A percentile compares a stretch with the other conserved stretches of the same genome.
These are phyloP conservation scores for Leptogaster cylindrica DNA, from an alignment of 2,888 invertebrate species.

Conservation along the genomic window DNA sequence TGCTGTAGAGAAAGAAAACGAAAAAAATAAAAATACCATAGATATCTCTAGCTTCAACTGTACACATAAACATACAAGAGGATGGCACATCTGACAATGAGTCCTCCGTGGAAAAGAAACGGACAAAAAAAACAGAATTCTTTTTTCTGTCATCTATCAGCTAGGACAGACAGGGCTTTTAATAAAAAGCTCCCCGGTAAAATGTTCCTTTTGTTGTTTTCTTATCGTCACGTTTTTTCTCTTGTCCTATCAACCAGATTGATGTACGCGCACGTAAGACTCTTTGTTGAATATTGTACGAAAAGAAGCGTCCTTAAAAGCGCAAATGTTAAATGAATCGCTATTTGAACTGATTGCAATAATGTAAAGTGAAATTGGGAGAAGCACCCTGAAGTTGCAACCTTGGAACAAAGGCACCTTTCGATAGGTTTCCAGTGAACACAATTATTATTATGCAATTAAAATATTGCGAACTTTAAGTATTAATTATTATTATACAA, in stretches of 20 bases:
- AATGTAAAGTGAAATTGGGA: too few relatives aligned
- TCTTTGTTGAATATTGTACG: slow-evolving; percentile 15
- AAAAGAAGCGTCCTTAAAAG: too few relatives aligned
- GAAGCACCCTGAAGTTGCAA: too few relatives aligned
- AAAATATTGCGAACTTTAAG: too few relatives aligned
- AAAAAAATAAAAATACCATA: slow-evolving; percentile 2
- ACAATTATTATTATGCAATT: too few relatives aligned
- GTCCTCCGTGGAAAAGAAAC: slow-evolving; percentile 6
- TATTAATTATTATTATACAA: too few relatives aligned
- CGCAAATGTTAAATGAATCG: too few relatives aligned
- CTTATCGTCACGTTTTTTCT: slow-evolving; percentile 33
- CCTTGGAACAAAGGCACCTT: too few relatives aligned
- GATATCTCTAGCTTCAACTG: slow-evolving; percentile 12
- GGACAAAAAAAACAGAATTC: slow-evolving; percentile 34
- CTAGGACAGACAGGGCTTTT: slow-evolving; percentile 47
- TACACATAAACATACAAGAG: slow-evolving; percentile 29
- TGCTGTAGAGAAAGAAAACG: slow-evolving; percentile 17
- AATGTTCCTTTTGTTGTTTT: slow-evolving; percentile 40
- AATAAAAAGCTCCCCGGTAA: slow-evolving; percentile 41
- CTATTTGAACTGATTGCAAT: too few relatives aligned
- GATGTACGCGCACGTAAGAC: slow-evolving; percentile 33
- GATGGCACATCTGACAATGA: slow-evolving; percentile 34
- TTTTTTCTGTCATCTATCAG: slow-evolving; percentile 47
- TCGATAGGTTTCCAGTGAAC: too few relatives aligned
- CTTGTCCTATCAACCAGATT: slow-evolving; percentile 26